Conservation (phyloP, 92 coral and sea anemone species). For the Desmophyllum pertusum region DNA sequence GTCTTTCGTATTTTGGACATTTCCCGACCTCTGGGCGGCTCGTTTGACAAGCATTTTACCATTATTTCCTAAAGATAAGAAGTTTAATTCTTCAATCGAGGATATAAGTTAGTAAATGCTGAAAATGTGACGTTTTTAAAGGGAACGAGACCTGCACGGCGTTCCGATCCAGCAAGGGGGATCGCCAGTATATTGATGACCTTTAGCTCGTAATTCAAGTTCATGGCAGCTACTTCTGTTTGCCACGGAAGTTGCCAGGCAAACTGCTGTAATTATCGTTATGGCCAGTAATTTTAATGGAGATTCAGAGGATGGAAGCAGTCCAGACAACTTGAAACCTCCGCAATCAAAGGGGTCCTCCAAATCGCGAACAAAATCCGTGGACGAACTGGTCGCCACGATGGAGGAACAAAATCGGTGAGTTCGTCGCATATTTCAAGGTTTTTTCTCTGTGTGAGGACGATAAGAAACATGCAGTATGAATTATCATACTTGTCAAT, state of each 20-base stretch:
- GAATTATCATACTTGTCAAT: not conserved
- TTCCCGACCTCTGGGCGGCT: not conserved
- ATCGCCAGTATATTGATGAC: not conserved
- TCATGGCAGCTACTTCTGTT: conserved; percentile 22
- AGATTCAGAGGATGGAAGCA: conserved; percentile 28
- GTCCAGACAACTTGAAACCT: conserved; percentile 5
- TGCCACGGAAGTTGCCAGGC: not conserved
- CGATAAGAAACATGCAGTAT: not conserved
- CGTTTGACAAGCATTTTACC: not conserved
- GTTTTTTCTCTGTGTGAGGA: not conserved
- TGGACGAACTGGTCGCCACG: conserved; percentile 71
- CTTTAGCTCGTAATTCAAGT: not conserved
- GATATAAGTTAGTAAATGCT: not conserved
- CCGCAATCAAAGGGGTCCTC: conserved; percentile 37
- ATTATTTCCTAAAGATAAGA: not conserved
- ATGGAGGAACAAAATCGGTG: conserved; percentile 87
- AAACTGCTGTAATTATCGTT: conserved; percentile 3
- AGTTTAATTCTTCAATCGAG: not conserved
- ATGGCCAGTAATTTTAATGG: conserved; percentile 38
- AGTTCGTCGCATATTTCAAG: not conserved
- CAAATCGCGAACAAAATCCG: conserved; percentile 58
- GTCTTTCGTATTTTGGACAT: not conserved
- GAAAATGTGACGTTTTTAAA: not conserved
- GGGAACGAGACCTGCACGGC: not conserved
- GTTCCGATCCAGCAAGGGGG: not conserved